These are phyloP conservation scores for Collichthys lucidus DNA, from an alignment of 2,113 vertebrate species.

Conservation along the genomic window DNA sequence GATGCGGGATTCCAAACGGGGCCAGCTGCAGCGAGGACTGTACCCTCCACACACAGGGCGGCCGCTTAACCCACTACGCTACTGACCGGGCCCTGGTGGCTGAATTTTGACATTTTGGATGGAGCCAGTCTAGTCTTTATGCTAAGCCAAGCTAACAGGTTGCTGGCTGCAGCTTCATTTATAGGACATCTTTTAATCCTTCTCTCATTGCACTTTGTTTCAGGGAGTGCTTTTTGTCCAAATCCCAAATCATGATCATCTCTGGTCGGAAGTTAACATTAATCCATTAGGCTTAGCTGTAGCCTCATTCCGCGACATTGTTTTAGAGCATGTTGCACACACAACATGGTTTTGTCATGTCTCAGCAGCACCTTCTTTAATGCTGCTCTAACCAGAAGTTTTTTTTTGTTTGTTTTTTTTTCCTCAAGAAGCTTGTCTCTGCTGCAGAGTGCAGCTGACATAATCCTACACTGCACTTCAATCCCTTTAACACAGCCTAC, in stretches of 20 bases:
- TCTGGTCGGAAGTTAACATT: not conserved
- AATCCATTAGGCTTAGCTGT: not conserved
- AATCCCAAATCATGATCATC: not conserved
- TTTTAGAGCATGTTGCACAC: not conserved
- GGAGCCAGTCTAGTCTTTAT: not conserved
- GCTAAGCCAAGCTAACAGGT: not conserved
- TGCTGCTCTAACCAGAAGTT: constrained; percentile 24
- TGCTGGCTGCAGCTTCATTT: not conserved
- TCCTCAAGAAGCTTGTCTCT: constrained; percentile 17
- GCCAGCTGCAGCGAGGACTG: too few relatives aligned
- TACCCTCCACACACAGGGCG: too few relatives aligned
- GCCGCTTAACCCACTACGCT: too few relatives aligned
- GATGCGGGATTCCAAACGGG: too few relatives aligned
- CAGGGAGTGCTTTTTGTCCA: not conserved
- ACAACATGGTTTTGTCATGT: not conserved
- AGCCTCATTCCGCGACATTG: not conserved
- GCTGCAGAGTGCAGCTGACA: constrained; percentile 54
- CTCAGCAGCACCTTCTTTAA: not conserved
- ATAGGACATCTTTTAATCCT: not conserved
- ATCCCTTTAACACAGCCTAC: constrained; percentile 72
- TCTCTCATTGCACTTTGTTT: not conserved
- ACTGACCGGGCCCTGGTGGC: too few relatives aligned
- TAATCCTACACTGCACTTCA: constrained; percentile 75
- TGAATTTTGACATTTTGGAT: not conserved
- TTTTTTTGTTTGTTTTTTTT: constrained; percentile 10